Conservation (phyloP, 2,113 vertebrate genomes). For the Odobenus rosmarus region DNA sequence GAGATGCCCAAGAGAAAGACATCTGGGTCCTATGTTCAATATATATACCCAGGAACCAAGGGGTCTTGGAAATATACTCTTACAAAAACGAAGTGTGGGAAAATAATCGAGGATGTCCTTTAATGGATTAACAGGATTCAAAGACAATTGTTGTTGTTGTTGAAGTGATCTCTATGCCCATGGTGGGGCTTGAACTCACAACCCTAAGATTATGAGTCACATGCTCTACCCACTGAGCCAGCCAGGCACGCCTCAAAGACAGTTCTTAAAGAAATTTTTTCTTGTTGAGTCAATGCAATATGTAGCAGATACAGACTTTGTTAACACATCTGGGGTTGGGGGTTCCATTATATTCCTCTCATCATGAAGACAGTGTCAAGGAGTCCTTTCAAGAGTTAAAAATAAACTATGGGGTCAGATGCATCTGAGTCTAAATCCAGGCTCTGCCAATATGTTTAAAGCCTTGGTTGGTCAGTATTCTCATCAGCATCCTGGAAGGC, state of each 20-base stretch:
- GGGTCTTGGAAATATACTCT: background rate
- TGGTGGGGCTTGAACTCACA: background rate
- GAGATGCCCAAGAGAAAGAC: background rate
- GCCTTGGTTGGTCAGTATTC: background rate
- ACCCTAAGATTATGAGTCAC: background rate
- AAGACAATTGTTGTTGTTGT: background rate
- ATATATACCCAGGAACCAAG: background rate
- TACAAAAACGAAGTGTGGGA: background rate
- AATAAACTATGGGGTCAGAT: background rate
- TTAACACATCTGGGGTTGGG: background rate
- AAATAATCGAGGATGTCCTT: background rate
- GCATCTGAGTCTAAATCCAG: background rate
- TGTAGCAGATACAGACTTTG: background rate
- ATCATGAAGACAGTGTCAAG: background rate
- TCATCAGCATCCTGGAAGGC: background rate
- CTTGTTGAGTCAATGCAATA: background rate
- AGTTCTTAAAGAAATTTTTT: background rate
- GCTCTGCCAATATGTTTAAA: background rate
- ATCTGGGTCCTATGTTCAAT: background rate
- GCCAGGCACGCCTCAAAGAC: background rate
- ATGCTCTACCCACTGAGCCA: background rate
- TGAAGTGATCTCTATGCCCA: background rate
- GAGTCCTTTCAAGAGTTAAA: background rate
- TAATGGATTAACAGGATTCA: background rate
- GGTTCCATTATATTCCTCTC: background rate